Evolutionary conservation across 2,888 invertebrate species (phyloP), one percentile per base, ranked within the genome.

Genomic region (Emmelina monodactyla): DNA sequence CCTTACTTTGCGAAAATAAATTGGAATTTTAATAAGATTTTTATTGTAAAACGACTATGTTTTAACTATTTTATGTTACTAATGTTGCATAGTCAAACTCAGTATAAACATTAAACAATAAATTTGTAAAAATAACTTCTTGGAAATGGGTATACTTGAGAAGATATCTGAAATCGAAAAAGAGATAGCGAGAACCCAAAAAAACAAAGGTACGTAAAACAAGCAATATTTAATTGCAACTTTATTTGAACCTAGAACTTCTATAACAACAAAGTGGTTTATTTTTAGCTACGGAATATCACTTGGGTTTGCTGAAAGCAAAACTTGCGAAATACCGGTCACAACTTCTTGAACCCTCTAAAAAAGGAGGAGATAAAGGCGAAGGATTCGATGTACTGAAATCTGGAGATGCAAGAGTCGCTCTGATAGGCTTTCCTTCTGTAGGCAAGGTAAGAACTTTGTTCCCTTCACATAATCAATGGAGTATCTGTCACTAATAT

Each of bases 351-450:
- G 98, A 99, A 62, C 98, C 98, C 0, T 83, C 92, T 0, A 94
- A 96, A 54, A 98, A 98, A 69, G 85, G 79, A 10, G 85, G 79
- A 13, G 95, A 94, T 48, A 97, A 97, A 64, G 96, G 96, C 14
- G 94, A 94, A 72, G 99, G 99, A 0, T 99, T 99, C 73, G 99
- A 99, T 87, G 99, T 99, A 7, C 84, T 98, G 49, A 99, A 99
- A 71, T 97, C 97, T 52, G 99, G 99, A 32, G 99, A 99, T 87
- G 99, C 99, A 6, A 83, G 98, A 58, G 95, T 97, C 10, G 97
- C 97, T 5, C 83, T 99, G 3, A 98, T 99, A 51, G 99, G 99
- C 25, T 99, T 99, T 65, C 99, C 99, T 5, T 98, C 98, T 9
- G 97, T 97, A 19, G 97, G 97, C 72, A 97, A 97, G 83, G 91